Base-by-base conservation (phyloP, 2,113 vertebrate genomes). In the Suricata suricatta region DNA sequence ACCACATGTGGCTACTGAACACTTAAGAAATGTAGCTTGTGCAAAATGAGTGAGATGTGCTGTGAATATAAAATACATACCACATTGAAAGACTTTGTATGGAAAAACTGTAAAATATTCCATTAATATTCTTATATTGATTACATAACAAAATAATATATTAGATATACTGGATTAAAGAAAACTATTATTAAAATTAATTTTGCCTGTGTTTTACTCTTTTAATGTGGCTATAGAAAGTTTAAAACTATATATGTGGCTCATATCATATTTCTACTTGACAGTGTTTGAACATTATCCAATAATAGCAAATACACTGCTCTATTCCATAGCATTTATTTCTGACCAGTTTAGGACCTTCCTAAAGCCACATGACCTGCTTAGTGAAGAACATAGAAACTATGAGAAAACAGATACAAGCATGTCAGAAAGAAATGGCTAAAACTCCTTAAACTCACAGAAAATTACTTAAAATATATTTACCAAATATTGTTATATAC, bases 111-210 rank as follows among this genome's bases (percentile, higher is more conserved):
- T 38, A 74, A 90, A 86, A 95, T 47, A 92, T 79, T 10, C 76
- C 60, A 88, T 35, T 85, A 87, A 86, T 80, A 88, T 80, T 94
- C 79, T 90, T 77, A 83, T 81, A 86, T 12, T 92, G 54, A 93
- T 82, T 96, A 72, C 17, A 92, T 47, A 13, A 83, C 94, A 1
- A 95, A 96, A 86, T 79, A 95, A 90, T 35, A 79, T 41, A 76
- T n/a, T 77, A 10, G 38, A 85, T 54, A 69, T 68, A 85, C 17
- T 44, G 54, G 15, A 29, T 64, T 88, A 88, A 95, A 83, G 76
- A 71, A 97, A 97, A 77, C 74, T 52, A 96, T 54, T 72, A 92
- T 74, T 90, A 68, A 87, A 95, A 93, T 88, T 96, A 88, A 41
- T 44, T 82, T 79, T 64, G n/a, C 54, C 15, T 74, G 3, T 31